Conservation (phyloP, 2,888 invertebrate genomes). For the Eilema depressum region DNA sequence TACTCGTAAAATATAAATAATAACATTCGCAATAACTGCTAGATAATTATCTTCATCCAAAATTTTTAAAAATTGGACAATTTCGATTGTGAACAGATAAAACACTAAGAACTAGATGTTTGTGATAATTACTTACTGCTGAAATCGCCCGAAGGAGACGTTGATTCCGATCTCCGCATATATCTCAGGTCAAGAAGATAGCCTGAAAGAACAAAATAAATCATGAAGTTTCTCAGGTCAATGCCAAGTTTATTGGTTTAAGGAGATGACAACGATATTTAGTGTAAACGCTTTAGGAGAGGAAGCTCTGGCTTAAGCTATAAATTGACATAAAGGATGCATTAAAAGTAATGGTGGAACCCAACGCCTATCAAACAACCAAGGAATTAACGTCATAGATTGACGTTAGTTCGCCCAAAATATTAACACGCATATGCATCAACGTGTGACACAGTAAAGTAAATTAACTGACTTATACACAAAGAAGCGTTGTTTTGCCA, state of each 20-base stretch:
- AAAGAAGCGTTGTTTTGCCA: too few species aligned
- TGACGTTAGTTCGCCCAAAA: too few species aligned
- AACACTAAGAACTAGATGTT: background rate
- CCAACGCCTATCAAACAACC: background rate
- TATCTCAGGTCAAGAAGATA: conserved; percentile 85
- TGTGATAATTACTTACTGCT: conserved; percentile 65
- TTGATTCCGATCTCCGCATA: conserved; percentile 65
- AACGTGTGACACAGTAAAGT: too few species aligned
- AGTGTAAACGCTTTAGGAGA: too few species aligned
- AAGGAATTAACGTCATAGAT: background rate
- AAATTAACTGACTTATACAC: too few species aligned
- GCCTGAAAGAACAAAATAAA: conserved; percentile 69
- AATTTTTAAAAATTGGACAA: background rate
- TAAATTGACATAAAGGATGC: too few species aligned
- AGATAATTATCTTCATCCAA: background rate
- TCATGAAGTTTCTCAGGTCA: background rate
- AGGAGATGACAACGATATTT: background rate
- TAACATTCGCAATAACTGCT: background rate
- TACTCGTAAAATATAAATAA: background rate
- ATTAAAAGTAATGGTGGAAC: background rate
- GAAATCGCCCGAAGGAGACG: conserved; percentile 61
- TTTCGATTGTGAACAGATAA: too few species aligned
- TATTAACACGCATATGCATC: too few species aligned
- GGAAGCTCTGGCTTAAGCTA: too few species aligned
- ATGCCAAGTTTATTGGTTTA: background rate